phyloP scores from a whole-genome alignment of 2,113 vertebrate species.

The Holacanthus passer region DNA sequence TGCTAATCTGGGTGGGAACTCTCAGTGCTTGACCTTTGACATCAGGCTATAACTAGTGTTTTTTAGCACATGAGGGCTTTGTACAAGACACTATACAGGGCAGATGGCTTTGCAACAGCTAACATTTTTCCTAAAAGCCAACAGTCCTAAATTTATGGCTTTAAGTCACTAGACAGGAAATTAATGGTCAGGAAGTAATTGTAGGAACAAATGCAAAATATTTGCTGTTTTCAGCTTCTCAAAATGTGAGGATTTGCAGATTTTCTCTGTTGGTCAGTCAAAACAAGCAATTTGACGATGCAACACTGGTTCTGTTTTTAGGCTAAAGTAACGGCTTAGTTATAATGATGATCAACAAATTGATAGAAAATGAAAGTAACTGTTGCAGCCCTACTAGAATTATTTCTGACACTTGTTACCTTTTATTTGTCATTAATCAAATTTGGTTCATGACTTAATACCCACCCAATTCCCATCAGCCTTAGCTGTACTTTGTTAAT shows the following conservation, averaged over 20 bases:
- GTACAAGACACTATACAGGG: background rate
- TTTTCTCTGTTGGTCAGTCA: background rate
- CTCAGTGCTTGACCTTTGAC: constrained; percentile 48
- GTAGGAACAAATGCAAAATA: background rate
- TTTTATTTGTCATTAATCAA: background rate
- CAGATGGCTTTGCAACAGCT: background rate
- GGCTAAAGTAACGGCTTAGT: too few species aligned
- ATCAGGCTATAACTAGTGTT: background rate
- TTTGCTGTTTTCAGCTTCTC: background rate
- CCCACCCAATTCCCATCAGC: too few species aligned
- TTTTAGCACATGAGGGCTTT: constrained; percentile 9
- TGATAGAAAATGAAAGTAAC: background rate
- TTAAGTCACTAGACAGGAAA: background rate
- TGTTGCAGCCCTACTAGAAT: background rate
- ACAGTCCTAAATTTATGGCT: background rate
- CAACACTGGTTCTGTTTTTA: background rate
- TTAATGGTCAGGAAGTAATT: background rate
- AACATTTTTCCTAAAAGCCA: background rate
- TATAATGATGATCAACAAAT: background rate
- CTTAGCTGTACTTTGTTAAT: background rate
- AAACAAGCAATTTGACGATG: background rate
- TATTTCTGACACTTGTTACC: background rate
- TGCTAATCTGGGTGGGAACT: constrained; percentile 42
- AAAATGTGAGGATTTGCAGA: background rate
- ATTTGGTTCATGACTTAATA: too few species aligned